These are phyloP conservation scores for Macrosiphum euphorbiae DNA, from an alignment of 2,888 invertebrate genomes.

Conservation along the genomic window DNA sequence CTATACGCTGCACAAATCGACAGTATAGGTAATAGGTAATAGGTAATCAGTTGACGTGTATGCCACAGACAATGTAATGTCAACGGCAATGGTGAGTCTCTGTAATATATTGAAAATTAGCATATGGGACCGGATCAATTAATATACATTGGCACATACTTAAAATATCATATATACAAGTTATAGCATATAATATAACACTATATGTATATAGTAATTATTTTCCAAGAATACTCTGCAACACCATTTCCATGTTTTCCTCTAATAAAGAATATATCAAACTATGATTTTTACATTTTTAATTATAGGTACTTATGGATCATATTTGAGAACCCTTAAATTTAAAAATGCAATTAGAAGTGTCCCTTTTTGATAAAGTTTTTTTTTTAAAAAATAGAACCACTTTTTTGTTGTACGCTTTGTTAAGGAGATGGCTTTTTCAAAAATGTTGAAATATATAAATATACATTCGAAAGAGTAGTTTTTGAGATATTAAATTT, in stretches of 20 bases:
- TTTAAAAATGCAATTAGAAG: neutral
- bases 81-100: neutral
- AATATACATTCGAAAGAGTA: neutral
- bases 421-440: neutral
- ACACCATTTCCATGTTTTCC: neutral
- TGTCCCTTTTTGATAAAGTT: neutral
- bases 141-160: neutral
- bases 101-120: neutral
- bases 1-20: neutral
- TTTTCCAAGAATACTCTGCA: neutral
- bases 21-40: neutral
- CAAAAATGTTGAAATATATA: neutral
- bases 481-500: neutral
- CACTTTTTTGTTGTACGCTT: too few relatives aligned
- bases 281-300: neutral
- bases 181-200: neutral
- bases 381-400: neutral
- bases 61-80: neutral
- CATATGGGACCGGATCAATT: neutral
- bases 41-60: neutral
- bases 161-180: neutral
- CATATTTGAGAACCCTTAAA: neutral
- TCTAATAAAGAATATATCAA: neutral
- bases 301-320: neutral
- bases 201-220: neutral